These are phyloP conservation scores for Gopherus evgoodei DNA, from an alignment of 2,113 vertebrate species.

Conservation along the genomic window DNA sequence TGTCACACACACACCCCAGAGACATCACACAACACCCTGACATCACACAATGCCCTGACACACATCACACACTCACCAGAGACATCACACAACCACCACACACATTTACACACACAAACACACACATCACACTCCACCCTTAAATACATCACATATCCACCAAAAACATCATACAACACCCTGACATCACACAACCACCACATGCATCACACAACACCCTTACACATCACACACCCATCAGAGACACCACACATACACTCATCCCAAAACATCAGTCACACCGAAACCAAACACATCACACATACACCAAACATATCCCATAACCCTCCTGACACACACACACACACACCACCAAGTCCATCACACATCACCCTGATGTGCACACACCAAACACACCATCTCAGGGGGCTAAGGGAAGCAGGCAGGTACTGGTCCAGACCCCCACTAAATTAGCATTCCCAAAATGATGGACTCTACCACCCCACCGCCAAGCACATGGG, in stretches of 20 bases:
- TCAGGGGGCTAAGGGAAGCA: not conserved
- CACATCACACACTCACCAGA: not conserved
- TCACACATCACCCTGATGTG: not conserved
- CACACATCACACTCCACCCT: no score
- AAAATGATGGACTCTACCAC: not conserved
- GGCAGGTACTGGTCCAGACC: not conserved
- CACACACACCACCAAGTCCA: no score
- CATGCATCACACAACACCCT: not conserved
- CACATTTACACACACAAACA: no score
- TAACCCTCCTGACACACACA: no score
- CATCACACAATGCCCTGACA: no score
- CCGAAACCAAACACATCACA: not conserved
- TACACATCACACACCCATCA: not conserved
- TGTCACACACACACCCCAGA: not conserved
- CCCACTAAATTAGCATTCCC: not conserved
- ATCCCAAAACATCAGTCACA: not conserved
- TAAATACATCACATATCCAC: no score
- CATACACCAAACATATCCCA: not conserved
- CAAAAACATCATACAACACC: not conserved
- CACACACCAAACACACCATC: not conserved
- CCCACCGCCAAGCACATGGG: not conserved
- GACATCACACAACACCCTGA: no score
- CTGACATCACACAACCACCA: no score
- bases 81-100: no score
- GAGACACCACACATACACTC: not conserved